phyloP scores from a whole-genome alignment of 2,888 invertebrate species.

The Sinotaia quadrata region DNA sequence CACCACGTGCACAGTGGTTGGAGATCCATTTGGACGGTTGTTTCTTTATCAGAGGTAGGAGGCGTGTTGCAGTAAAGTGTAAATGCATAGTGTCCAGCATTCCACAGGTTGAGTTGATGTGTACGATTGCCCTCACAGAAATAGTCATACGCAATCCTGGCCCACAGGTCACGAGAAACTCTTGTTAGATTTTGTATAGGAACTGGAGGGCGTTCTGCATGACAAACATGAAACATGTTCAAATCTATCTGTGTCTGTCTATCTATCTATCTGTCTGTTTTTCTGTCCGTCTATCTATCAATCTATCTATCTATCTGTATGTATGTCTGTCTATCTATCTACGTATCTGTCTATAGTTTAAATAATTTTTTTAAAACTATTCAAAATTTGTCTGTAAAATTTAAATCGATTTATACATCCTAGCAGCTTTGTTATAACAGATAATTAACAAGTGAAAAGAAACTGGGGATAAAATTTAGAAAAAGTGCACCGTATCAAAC shows the following conservation, averaged over 20 bases:
- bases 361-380: too few species aligned
- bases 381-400: too few species aligned
- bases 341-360: too few species aligned
- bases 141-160: conserved; percentile 44
- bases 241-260: not conserved
- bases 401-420: too few species aligned
- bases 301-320: too few species aligned
- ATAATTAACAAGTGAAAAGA: too few species aligned
- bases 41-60: too few species aligned
- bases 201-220: conserved; percentile 19
- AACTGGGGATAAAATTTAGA: too few species aligned
- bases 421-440: too few species aligned
- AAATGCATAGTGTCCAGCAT: conserved; percentile 38
- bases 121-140: not conserved
- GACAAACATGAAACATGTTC: not conserved
- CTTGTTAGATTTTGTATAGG: conserved; percentile 28
- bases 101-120: conserved; percentile 32
- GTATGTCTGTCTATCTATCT: too few species aligned
- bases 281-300: not conserved
- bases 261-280: not conserved
- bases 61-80: conserved; percentile 27
- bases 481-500: too few species aligned
- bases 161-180: conserved; percentile 44
- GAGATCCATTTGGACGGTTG: conserved; percentile 36
- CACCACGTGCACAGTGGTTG: conserved; percentile 43